Evolutionary conservation across 2,113 vertebrate species (phyloP), one percentile per base, ranked within the genome.

Genomic region (Channa argus): DNA sequence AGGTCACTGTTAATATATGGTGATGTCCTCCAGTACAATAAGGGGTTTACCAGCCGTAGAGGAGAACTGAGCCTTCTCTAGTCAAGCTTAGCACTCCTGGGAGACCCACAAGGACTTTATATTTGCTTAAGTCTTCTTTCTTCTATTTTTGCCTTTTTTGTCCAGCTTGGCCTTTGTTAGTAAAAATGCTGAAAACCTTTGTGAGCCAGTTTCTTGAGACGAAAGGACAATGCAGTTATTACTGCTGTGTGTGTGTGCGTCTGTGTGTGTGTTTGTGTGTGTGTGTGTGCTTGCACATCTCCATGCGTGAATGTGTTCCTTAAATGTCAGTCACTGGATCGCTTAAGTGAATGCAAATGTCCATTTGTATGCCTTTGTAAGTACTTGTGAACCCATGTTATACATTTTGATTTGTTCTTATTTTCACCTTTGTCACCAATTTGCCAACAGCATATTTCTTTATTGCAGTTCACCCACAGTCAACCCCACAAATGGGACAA

Each of bases 1-100:
- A 88, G 79, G 86, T 89, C 89, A 90, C 33, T 76, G 69, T 77
- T 87, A 89, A 87, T 88, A 83, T 87, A 84, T 86, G 78, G 67
- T 76, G 80, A 87, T 73, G 82, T 79, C 74, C 74, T 37, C 63
- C 61, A 49, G 68, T 74, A 71, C 61, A 63, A 65, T 79, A 77
- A 65, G 77, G 59, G 86, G 77, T 62, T 77, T 73, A 50, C 67
- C 83, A 80, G 71, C 76, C 73, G 7, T 56, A 56, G 77, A 74
- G 50, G 68, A 75, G 81, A 77, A 39, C 52, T 24, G 12, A 79
- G 71, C 46, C 79, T 80, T 63, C 58, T 82, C 55, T 69, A 63
- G 50, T 78, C 43, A 47, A 74, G 77, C 86, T 79, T 67, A 74
- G 76, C 54, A 24, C 49, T 70, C 77, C 53, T 71, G 14, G 46